Conservation (phyloP, 2,888 invertebrate species). For the Vanessa cardui region DNA sequence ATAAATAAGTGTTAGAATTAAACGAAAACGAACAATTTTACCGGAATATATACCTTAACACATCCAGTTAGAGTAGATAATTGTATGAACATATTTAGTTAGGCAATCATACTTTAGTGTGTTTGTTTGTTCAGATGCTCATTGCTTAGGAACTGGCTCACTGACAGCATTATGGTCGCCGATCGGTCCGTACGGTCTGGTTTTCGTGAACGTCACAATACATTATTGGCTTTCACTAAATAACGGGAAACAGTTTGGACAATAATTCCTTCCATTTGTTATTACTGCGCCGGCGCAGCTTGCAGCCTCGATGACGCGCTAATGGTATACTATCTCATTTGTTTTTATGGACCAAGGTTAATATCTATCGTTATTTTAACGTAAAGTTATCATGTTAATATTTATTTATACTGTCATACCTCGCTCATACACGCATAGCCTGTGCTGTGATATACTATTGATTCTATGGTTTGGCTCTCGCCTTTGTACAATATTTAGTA, state of each 20-base stretch:
- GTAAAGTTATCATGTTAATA: slow-evolving; percentile 9
- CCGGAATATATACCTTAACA: slow-evolving; percentile 20
- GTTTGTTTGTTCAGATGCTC: slow-evolving; percentile 32
- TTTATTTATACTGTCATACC: neutral
- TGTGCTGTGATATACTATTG: too few relatives aligned
- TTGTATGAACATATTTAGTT: slow-evolving; percentile 18
- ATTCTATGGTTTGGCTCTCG: too few relatives aligned
- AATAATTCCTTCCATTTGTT: slow-evolving; percentile 68
- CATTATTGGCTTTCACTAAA: slow-evolving; percentile 66
- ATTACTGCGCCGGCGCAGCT: slow-evolving; percentile 40
- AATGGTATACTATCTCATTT: slow-evolving; percentile 36
- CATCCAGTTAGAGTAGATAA: slow-evolving; percentile 15
- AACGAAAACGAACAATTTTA: neutral
- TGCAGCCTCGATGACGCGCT: slow-evolving; percentile 38
- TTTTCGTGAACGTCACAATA: slow-evolving; percentile 68
- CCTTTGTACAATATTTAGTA: too few relatives aligned
- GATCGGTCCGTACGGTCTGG: slow-evolving; percentile 51
- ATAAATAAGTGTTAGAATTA: slow-evolving; percentile 19
- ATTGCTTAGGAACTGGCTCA: slow-evolving; percentile 26
- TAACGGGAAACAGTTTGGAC: slow-evolving; percentile 53
- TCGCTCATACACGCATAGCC: neutral
- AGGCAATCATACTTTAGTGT: slow-evolving; percentile 32
- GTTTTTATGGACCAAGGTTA: slow-evolving; percentile 40
- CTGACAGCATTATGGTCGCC: slow-evolving; percentile 57
- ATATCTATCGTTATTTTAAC: slow-evolving; percentile 33